Evolutionary conservation across 1,140 invertebrate genomes (phyloP), one percentile per base, ranked within the genome.

Genomic region (Anagrus nilaparvatae): DNA sequence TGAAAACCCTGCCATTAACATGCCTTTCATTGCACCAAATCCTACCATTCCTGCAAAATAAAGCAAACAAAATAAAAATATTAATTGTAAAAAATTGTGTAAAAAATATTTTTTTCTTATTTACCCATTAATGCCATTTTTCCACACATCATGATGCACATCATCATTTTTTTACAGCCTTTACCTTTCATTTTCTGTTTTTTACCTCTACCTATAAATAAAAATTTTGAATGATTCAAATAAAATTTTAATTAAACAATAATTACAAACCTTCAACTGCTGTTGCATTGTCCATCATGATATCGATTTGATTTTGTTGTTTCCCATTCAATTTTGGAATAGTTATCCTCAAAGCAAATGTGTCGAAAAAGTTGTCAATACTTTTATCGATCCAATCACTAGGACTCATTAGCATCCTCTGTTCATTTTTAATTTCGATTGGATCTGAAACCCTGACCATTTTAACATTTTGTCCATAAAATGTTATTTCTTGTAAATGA

Each of bases 151-250:
- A 75, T 59, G 43, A 67, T 72, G 59, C 69, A 71, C 75, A 75
- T 78, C 74, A 75, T 76, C 69, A 75, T 77, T 53, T 75, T 78
- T 55, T 76, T 74, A 42, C 70, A 74, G 44, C 63, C 71, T 5
- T 71, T 68, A 7, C 66, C 65, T 12, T 59, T 55, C 40, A 60
- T 55, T 8, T 60, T 64, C n/a, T n/a, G n/a, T 41, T 43, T 44
- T 3, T 34, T 45, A 21, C 47, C 42, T 43, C 60, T 51, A 19
- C 59, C 60, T 63, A 20, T 14, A 49, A 51, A 13, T 42, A 49
- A 43, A 13, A 3, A 9, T 3, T 10, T 43, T 40, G 33, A 33
- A 25, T 12, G 3, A 21, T 12, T 33, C 21, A 30, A n/a, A 17
- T 23, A 7, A 20, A 14, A 9, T 35, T 20, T 9, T 28, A 21